A percentile compares a stretch with the other conserved stretches of the same genome.
These are phyloP conservation scores for Melanostoma mellinum DNA, from an alignment of 2,888 invertebrate genomes.

Conservation along the genomic window DNA sequence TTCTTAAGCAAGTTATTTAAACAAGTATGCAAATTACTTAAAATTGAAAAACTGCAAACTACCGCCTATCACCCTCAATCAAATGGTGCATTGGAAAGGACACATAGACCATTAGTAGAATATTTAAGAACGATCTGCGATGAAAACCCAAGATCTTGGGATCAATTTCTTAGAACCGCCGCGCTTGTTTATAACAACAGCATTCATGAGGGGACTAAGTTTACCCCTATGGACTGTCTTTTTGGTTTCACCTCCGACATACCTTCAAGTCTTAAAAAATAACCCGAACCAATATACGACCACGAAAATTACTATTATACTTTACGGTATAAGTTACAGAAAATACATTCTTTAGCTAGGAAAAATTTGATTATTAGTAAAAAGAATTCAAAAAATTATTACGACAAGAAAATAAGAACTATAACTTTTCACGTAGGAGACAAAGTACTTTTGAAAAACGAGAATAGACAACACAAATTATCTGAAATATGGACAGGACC, in stretches of 20 bases:
- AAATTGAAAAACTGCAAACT: conserved; percentile 16
- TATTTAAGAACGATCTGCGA: background rate
- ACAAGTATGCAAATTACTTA: conserved; percentile 35
- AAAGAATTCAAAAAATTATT: background rate
- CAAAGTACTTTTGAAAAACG: no score
- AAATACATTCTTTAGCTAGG: background rate
- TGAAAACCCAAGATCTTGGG: background rate
- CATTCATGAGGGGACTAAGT: no score
- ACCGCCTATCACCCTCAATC: conserved; percentile 25
- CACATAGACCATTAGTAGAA: background rate
- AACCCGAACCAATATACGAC: background rate
- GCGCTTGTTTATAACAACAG: no score
- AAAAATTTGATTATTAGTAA: background rate
- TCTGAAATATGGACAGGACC: no score
- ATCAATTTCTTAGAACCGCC: background rate
- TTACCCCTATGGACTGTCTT: no score
- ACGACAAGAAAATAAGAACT: background rate
- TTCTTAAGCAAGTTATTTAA: conserved; percentile 64
- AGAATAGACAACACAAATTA: no score
- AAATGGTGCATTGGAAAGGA: conserved; percentile 75
- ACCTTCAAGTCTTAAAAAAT: background rate
- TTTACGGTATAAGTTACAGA: background rate
- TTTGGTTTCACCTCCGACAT: no score
- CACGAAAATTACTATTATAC: background rate
- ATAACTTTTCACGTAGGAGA: background rate